Percentiles rank a stretch among this genome's conserved stretches.
Evolutionary conservation across 2,113 vertebrate genomes (phyloP).

Genomic region (Prochilodus magdalenae): DNA sequence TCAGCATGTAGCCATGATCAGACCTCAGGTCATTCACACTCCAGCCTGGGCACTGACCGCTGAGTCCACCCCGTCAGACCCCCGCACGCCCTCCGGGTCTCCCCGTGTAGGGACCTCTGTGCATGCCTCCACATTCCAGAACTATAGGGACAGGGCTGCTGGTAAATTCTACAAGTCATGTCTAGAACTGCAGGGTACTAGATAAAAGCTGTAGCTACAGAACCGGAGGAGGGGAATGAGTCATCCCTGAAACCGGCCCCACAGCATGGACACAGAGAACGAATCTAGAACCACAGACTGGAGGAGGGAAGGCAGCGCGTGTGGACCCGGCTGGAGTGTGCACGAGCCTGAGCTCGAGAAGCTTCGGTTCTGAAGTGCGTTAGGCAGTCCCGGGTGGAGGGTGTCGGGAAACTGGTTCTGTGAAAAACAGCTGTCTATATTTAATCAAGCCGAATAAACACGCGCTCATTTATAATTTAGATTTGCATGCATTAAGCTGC

Average conservation of each 20-base stretch:
- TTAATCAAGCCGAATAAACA: conserved; percentile 84
- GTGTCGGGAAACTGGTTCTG: conserved; percentile 36
- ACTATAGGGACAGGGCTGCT: conserved; percentile 61
- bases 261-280: background rate
- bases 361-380: background rate
- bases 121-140: conserved; percentile 72
- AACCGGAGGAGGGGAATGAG: conserved; percentile 42
- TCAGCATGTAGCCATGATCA: no score
- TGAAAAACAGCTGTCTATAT: conserved; percentile 82
- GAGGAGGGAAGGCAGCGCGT: background rate
- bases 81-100: background rate
- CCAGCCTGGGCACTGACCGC: no score
- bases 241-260: conserved; percentile 19
- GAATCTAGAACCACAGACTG: conserved; percentile 4
- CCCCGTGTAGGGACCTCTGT: background rate
- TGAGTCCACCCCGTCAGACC: no score
- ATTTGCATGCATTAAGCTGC: conserved; percentile 82
- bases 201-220: conserved; percentile 54
- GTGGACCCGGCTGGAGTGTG: no score
- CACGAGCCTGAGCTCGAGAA: background rate
- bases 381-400: conserved; percentile 35
- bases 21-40: no score
- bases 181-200: conserved; percentile 52
- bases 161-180: conserved; percentile 66
- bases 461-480: conserved; percentile 86